Evolutionary conservation across 2,797 vertebrate genomes (phyloP).

Genomic region (Falco concolor): DNA sequence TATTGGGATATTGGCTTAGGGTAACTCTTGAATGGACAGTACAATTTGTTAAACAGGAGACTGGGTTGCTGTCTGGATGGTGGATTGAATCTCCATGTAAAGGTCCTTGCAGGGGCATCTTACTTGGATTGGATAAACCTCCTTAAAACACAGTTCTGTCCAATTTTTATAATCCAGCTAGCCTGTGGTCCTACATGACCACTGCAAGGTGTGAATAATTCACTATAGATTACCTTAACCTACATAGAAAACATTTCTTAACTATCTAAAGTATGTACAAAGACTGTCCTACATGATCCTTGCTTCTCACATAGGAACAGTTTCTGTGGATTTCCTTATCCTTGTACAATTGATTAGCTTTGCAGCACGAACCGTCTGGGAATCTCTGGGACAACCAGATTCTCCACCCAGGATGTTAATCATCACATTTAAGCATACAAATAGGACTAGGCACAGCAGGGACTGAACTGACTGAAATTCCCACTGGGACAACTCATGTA

Average conservation of each 20-base stretch:
- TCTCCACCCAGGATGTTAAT: not conserved
- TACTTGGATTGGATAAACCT: not conserved
- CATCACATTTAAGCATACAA: not conserved
- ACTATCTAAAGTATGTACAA: not conserved
- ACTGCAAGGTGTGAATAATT: not conserved
- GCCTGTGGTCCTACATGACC: not conserved
- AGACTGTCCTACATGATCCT: not conserved
- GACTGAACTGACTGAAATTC: not conserved
- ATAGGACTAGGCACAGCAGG: not conserved
- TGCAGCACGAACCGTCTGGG: not conserved
- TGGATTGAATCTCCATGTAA: not conserved
- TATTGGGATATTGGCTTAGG: not conserved
- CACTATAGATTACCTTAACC: not conserved
- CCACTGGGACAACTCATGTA: not conserved
- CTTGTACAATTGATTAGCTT: not conserved
- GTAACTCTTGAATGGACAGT: not conserved
- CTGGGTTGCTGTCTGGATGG: not conserved
- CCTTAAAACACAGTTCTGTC: not conserved
- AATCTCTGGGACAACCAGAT: not conserved
- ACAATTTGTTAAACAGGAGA: not conserved
- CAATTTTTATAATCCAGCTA: not conserved
- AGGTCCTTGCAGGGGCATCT: not conserved
- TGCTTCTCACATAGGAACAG: not conserved
- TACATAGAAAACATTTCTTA: not conserved
- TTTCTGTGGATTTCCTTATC: not conserved